Evolutionary conservation across 2,113 vertebrate species (phyloP), one percentile per base, ranked within the genome.

Genomic region (Plecturocebus donacophilus): DNA sequence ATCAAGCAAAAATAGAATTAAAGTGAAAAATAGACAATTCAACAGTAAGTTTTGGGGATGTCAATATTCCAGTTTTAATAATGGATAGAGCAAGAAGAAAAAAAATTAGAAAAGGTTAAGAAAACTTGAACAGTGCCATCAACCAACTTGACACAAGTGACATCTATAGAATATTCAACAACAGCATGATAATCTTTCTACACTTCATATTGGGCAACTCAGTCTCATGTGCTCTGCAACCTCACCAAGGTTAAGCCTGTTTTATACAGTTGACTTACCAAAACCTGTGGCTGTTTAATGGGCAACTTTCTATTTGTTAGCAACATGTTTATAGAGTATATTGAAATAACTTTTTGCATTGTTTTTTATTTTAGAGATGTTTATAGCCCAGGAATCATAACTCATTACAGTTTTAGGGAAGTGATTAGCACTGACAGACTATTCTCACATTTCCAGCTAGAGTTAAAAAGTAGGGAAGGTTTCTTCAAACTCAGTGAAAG

Each of bases 251-350:
- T 96, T 83, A 95, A 94, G 45, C 68, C 66, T 3, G 0, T 96
- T 97, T 96, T 86, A 70, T 77, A 77, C 70, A 81, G 92, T 93
- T 98, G 97, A 97, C 90, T 95, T 94, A 87, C 61, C 47, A 95
- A 92, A 91, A 87, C 83, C 90, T 96, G 76, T 92, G 42, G 64
- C 45, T 96, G 87, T 66, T 96, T 97, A 96, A 30, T 23, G 95
- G 73, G 71, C 42, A 32, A 61, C 73, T 98, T 98, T 98, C 92
- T 94, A 84, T 87, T 71, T 95, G 91, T 93, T 95, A 96, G 58
- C 93, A 97, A 96, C 82, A 90, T 38, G 1, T 98, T 98, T 97
- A 97, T 86, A 87, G 92, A 80, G 87, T 97, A 94, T 87, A 98
- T 96, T 98, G 95, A 97, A 58, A 95, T 81, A 64, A 49, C 21